Conservation (phyloP, 2,888 invertebrate genomes). For the Mactromeris polynyma region DNA sequence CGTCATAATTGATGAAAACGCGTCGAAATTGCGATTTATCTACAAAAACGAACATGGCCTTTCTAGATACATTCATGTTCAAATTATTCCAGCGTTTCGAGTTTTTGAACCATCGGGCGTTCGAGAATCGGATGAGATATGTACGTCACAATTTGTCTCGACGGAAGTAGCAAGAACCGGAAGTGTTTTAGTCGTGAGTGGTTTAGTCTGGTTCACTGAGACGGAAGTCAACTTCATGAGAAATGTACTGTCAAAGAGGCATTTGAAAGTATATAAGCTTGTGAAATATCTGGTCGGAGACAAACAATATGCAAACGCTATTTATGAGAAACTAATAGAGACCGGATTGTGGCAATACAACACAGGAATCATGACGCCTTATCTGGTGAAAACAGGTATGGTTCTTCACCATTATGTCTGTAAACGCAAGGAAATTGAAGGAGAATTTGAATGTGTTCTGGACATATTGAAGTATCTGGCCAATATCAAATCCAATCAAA, state of each 20-base stretch:
- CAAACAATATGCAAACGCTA: conserved; percentile 14
- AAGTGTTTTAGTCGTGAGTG: conserved; percentile 29
- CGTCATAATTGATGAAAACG: conserved; percentile 38
- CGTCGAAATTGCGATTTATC: conserved; percentile 35
- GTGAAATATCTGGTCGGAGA: conserved; percentile 29
- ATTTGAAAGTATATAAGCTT: conserved; percentile 16
- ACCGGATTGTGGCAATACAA: conserved; percentile 35
- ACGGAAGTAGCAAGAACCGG: conserved; percentile 31
- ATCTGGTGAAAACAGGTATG: conserved; percentile 20
- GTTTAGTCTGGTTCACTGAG: conserved; percentile 34
- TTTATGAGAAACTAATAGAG: conserved; percentile 24
- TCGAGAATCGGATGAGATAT: conserved; percentile 19
- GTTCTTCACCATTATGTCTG: conserved; percentile 25
- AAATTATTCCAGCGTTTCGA: conserved; percentile 38
- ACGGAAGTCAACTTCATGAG: conserved; percentile 35
- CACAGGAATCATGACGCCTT: conserved; percentile 33
- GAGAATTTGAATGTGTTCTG: conserved; percentile 6
- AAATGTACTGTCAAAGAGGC: conserved; percentile 13
- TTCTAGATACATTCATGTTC: conserved; percentile 27
- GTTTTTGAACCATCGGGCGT: conserved; percentile 11
- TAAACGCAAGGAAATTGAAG: neutral
- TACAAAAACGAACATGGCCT: conserved; percentile 33
- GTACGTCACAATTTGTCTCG: conserved; percentile 29
- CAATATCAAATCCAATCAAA: conserved; percentile 20
- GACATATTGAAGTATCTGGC: conserved; percentile 22